Evolutionary conservation across 2,888 invertebrate genomes (phyloP), one percentile per base, ranked within the genome.

Genomic region (Apamea monoglypha): DNA sequence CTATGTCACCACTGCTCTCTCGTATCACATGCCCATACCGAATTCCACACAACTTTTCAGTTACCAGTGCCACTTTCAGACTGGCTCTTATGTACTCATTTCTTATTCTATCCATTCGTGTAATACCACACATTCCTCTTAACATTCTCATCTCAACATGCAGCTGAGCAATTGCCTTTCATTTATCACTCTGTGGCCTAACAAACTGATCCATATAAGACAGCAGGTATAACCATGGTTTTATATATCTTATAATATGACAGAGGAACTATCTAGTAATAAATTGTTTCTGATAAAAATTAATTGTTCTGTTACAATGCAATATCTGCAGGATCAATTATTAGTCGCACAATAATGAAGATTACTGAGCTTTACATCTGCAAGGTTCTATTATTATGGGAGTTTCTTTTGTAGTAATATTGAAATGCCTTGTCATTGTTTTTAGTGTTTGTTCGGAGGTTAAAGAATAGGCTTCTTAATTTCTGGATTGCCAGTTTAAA

Each of bases 351-450:
- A 44, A 80, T 40, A 66, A 66, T 61, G 29, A 74, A 74, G 69
- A 81, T 74, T 70, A 70, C 74, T 81, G 69, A 59, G 12, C n/a
- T 29, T 76, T 25, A 18, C 25, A 40, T 40, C 25, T 76, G 50
- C 25, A 29, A 16, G 25, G 1, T 36, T 40, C 18, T 59, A 32
- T 59, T 77, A 25, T 67, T 29, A 76, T 50, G 14, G 29, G 47
- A n/a, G 21, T 44, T 63, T 50, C 21, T 76, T 47, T 63, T 63
- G 76, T 29, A 40, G 50, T 16, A 14, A 47, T 47, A 74, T 59
- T 61, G 16, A 47, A 70, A 40, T 74, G 5, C 7, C 5, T 74
- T 14, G 12, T 69, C n/a, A n/a, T 47, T 70, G 18, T 67, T 47
- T 36, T 32, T 14, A 21, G 8, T 66, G 21, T 68, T 29, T 21